phyloP scores from a whole-genome alignment of 2,113 vertebrate genomes.

The Sarotherodon lohbergeri region DNA sequence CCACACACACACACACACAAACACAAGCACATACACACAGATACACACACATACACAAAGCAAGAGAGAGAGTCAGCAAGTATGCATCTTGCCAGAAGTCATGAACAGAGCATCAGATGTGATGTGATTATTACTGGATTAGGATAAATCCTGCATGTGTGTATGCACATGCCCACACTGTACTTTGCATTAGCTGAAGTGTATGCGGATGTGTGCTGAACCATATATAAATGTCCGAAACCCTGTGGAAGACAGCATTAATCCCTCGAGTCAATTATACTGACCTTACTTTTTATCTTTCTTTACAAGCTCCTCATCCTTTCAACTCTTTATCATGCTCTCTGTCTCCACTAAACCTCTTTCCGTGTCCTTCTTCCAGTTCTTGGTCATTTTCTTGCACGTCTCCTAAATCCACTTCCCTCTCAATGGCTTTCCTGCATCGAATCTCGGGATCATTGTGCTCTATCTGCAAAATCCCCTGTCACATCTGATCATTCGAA shows the following conservation, averaged over 20 bases:
- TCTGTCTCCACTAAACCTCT: constrained; percentile 16
- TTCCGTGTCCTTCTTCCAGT: not conserved
- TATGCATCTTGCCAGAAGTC: constrained; percentile 29
- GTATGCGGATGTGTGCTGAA: not conserved
- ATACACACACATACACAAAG: not conserved
- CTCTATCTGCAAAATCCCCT: constrained; percentile 27
- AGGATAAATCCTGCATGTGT: constrained; percentile 37
- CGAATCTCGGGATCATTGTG: not conserved
- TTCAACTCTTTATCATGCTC: constrained; percentile 9
- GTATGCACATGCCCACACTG: not conserved
- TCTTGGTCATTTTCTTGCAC: constrained; percentile 8
- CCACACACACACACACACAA: not conserved
- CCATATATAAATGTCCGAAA: constrained; percentile 27
- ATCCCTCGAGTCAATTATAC: constrained; percentile 42
- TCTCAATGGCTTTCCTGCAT: constrained; percentile 15
- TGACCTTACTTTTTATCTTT: constrained; percentile 21
- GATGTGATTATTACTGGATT: constrained; percentile 50
- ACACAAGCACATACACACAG: not conserved
- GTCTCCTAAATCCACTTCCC: constrained; percentile 30
- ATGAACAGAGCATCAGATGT: constrained; percentile 46
- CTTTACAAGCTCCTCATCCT: constrained; percentile 15
- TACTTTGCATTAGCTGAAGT: not conserved
- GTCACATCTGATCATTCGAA: constrained; percentile 38
- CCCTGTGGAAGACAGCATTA: constrained; percentile 22
- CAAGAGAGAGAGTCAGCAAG: not conserved